These are phyloP conservation scores for Heliconius nattereri DNA, from an alignment of 1,140 invertebrate genomes.

Conservation along the genomic window DNA sequence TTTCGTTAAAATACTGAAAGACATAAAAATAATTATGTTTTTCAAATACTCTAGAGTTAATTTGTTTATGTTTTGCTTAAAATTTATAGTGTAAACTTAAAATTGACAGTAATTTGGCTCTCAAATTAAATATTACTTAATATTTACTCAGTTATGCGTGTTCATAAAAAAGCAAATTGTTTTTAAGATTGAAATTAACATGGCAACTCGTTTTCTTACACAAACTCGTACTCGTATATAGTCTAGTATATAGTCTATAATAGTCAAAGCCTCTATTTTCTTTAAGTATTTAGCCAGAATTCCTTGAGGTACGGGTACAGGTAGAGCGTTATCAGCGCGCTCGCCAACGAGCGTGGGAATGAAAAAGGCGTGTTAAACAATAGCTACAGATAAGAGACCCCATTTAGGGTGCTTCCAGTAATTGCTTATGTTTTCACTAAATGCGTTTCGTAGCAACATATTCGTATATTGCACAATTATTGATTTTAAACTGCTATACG, in stretches of 20 bases:
- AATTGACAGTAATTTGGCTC: neutral
- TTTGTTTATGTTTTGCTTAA: neutral
- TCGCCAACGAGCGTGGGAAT: slow-evolving; percentile 72
- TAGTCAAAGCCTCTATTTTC: slow-evolving; percentile 20
- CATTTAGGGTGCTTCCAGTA: slow-evolving; percentile 72
- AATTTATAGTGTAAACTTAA: neutral
- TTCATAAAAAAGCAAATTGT: neutral
- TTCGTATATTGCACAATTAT: slow-evolving; percentile 35
- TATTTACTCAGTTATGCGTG: neutral
- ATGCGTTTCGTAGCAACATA: slow-evolving; percentile 48
- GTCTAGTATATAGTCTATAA: too few species aligned
- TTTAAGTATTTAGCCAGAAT: slow-evolving; percentile 42
- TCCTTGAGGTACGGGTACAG: slow-evolving; percentile 55
- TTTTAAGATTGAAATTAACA: neutral
- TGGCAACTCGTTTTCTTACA: neutral
- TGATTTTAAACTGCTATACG: neutral
- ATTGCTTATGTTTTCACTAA: slow-evolving; percentile 66
- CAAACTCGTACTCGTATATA: too few species aligned
- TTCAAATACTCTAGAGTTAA: neutral
- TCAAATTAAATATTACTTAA: neutral
- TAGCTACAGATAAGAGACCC: slow-evolving; percentile 74
- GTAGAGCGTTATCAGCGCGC: slow-evolving; percentile 70
- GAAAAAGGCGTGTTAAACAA: slow-evolving; percentile 79
- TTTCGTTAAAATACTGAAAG: slow-evolving; percentile 62
- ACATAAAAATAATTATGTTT: slow-evolving; percentile 53